Percentiles rank a stretch among this genome's conserved stretches.
phyloP scores from a whole-genome alignment of 2,113 vertebrate genomes.

The Hylia prasina region DNA sequence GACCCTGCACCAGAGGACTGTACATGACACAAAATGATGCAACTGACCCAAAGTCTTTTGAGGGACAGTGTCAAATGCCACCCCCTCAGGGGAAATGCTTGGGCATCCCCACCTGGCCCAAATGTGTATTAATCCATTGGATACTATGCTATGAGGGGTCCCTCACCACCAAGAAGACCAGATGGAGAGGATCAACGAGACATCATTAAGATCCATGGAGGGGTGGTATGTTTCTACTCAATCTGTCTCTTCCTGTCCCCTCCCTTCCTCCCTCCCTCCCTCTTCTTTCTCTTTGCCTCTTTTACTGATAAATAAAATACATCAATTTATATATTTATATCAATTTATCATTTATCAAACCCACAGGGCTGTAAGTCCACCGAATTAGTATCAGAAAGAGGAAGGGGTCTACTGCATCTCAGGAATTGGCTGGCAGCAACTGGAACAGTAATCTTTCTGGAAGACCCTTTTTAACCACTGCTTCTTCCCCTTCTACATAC shows the following conservation, averaged over 20 bases:
- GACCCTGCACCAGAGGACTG: background rate
- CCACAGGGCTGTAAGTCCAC: background rate
- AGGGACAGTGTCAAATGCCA: background rate
- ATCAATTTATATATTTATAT: too few relatives aligned
- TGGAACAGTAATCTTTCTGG: background rate
- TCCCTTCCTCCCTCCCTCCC: background rate
- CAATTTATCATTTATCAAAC: too few relatives aligned
- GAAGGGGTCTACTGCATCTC: background rate
- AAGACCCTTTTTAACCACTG: background rate
- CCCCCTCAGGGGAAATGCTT: background rate
- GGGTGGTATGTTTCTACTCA: background rate
- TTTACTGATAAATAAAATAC: background rate
- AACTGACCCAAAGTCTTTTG: background rate
- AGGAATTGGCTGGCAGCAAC: background rate
- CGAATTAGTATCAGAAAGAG: background rate
- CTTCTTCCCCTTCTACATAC: background rate
- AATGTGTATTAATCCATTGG: background rate
- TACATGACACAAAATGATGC: background rate
- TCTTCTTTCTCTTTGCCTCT: background rate
- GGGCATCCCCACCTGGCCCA: background rate
- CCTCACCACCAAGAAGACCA: background rate
- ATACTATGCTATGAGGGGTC: background rate
- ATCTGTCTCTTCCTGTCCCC: background rate
- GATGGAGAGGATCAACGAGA: background rate
- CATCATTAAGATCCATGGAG: background rate